Percentiles rank a stretch among this genome's conserved stretches.
Evolutionary conservation across 2,888 invertebrate species (phyloP).

Genomic region (Lomographa bimaculata): DNA sequence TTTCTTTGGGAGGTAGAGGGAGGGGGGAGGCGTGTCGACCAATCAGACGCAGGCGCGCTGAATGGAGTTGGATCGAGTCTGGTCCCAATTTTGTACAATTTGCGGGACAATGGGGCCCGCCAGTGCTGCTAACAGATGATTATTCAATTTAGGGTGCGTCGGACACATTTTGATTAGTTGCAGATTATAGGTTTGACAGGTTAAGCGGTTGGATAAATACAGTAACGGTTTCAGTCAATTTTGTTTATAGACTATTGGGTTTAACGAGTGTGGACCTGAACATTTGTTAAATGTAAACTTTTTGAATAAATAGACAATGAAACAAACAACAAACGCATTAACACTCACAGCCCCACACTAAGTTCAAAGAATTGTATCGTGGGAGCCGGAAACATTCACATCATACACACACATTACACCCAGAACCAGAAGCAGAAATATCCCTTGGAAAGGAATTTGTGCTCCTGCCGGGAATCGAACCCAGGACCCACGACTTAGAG

Average conservation of each 20-base stretch:
- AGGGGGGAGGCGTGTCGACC: conserved; percentile 66
- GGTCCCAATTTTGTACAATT: conserved; percentile 79
- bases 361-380: too few species aligned
- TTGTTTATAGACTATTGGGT: background rate
- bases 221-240: background rate
- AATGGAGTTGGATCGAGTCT: conserved; percentile 69
- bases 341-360: too few species aligned
- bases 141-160: conserved; percentile 76
- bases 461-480: too few species aligned
- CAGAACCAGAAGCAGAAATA: too few species aligned
- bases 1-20: conserved; percentile 56
- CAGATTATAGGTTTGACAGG: conserved; percentile 62
- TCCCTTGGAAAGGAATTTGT: too few species aligned
- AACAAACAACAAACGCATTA: too few species aligned
- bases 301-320: too few species aligned
- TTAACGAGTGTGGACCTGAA: too few species aligned
- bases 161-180: conserved; percentile 75
- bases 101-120: conserved; percentile 70
- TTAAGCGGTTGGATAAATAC: conserved; percentile 5
- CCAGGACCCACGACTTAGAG: too few species aligned
- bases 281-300: too few species aligned
- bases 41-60: conserved; percentile 75
- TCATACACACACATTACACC: too few species aligned
- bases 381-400: too few species aligned
- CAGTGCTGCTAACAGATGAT: conserved; percentile 70